Evolutionary conservation across 2,888 invertebrate genomes (phyloP), one percentile per base, ranked within the genome.

Genomic region (Eristalinus sepulchralis): DNA sequence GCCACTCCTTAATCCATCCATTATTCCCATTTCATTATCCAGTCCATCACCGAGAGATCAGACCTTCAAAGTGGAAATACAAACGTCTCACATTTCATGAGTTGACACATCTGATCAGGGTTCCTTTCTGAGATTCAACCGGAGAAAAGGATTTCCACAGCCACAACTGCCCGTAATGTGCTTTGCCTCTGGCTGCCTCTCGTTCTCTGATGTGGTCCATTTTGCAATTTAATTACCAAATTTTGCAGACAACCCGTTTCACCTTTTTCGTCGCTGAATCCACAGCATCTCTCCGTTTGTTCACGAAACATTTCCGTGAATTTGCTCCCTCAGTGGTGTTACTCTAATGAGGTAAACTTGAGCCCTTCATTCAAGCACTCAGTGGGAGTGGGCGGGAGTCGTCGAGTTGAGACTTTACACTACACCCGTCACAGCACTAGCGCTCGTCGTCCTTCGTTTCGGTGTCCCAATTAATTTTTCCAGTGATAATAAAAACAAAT

Each of bases 401-500:
- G n/a, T n/a, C 2, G 39, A 27, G 27, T 27, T n/a, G 47, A 47
- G 39, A 0, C 39, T 47, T 47, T 17, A 47, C 39, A 47, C 39
- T n/a, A 17, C 39, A 47, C 17, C 47, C 47, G 17, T 1, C 8
- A n/a, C 47, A 5, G 47, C 47, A 17, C 2, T 64, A 57, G 57
- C 68, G 33, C 70, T 33, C 59, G 31, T 47, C 17, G 22, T 34
- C 36, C 20, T 59, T 39, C 36, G 47, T 22, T 75, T 20, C 39
- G 34, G 60, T 68, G 76, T 68, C 67, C 86, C 78, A 86, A 86
- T 86, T 86, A 82, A 86, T 86, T 86, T 86, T 82, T 78, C 34
- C 68, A 59, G 39, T 36, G 36, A 63, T 75, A 82, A 83, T 77
- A 81, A 83, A 86, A 86, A 86, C 75, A 86, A 86, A 86, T 79